phyloP scores from a whole-genome alignment of 2,797 vertebrate species.

The Arrhamphus sclerolepis region DNA sequence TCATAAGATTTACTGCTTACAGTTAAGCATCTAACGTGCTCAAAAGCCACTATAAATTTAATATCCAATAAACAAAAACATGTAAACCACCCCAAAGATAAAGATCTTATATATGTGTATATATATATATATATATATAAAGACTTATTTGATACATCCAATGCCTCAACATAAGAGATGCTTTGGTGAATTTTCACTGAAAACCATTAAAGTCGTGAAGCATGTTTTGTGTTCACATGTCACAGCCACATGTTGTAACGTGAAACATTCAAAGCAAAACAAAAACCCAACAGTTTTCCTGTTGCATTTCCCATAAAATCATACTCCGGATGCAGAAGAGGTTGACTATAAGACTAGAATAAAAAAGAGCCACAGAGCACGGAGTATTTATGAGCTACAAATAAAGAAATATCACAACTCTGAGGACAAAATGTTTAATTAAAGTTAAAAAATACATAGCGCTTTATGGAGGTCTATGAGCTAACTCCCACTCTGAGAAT shows the following conservation, averaged over 20 bases:
- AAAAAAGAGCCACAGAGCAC: constrained; percentile 4
- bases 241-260: constrained; percentile 23
- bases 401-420: constrained; percentile 48
- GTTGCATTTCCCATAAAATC: constrained; percentile 15
- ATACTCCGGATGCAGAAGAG: constrained; percentile 4
- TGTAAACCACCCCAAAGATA: too few species aligned
- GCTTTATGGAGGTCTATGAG: constrained; percentile 43
- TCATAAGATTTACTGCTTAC: too few species aligned
- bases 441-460: constrained; percentile 76
- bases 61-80: too few species aligned
- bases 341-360: constrained; percentile 6
- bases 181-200: constrained; percentile 57
- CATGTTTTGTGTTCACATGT: constrained; percentile 9
- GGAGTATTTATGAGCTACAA: constrained; percentile 26
- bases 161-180: constrained; percentile 64
- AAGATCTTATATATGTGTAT: too few species aligned
- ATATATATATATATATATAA: too few species aligned
- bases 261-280: constrained; percentile 27
- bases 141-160: constrained; percentile 74
- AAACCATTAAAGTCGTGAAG: constrained; percentile 42
- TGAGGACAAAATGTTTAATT: constrained; percentile 75
- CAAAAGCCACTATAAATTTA: too few species aligned
- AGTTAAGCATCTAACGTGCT: too few species aligned
- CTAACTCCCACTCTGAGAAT: constrained; percentile 36
- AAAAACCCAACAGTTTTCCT: constrained; percentile 1